Percentiles rank a stretch among this genome's conserved stretches.
Conservation (phyloP, 2,888 invertebrate genomes). For the Amphipoea oculea region DNA sequence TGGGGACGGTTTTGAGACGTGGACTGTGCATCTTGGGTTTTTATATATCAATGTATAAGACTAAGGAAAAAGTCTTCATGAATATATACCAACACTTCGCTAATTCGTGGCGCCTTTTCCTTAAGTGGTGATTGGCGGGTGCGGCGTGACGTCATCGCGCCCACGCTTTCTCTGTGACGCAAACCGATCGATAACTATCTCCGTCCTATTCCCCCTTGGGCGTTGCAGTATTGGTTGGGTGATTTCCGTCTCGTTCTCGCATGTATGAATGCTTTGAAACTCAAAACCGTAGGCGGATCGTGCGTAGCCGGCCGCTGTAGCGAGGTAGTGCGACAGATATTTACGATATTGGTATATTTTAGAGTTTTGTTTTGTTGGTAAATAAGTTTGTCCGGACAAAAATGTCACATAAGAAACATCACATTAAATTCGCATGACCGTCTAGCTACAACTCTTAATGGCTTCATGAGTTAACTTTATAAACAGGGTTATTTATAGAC, state of each 20-base stretch:
- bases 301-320: slow-evolving; percentile 80
- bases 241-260: slow-evolving; percentile 75
- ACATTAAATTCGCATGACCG: slow-evolving; percentile 20
- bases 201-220: slow-evolving; percentile 72
- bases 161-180: slow-evolving; percentile 89
- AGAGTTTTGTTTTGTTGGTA: slow-evolving; percentile 81
- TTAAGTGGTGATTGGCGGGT: slow-evolving; percentile 79
- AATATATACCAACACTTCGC: slow-evolving; percentile 75
- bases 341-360: slow-evolving; percentile 78
- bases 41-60: no score
- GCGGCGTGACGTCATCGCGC: slow-evolving; percentile 88
- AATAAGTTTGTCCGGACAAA: slow-evolving; percentile 73
- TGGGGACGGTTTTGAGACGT: no score
- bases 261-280: slow-evolving; percentile 85
- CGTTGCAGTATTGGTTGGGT: slow-evolving; percentile 24
- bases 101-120: slow-evolving; percentile 86
- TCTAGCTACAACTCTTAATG: slow-evolving; percentile 17
- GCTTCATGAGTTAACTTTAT: slow-evolving; percentile 13
- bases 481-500: slow-evolving; percentile 51
- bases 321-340: slow-evolving; percentile 74
- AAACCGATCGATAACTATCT: slow-evolving; percentile 85
- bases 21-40: no score
- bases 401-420: slow-evolving; percentile 55
- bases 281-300: slow-evolving; percentile 86
- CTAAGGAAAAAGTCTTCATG: slow-evolving; percentile 58